Base-by-base conservation (phyloP, 2,888 invertebrate species). In the Ceramica pisi region DNA sequence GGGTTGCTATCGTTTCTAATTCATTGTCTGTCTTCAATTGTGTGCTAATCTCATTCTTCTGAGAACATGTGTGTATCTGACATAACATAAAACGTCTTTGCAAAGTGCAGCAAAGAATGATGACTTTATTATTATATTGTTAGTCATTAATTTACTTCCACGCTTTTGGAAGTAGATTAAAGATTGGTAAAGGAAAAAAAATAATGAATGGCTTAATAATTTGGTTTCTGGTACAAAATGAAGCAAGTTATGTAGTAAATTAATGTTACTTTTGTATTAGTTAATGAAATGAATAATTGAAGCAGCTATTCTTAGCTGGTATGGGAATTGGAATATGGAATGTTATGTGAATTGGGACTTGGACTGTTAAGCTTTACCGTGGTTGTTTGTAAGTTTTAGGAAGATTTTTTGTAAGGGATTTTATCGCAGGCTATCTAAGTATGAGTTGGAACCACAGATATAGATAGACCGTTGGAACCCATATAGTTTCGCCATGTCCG, bases 1-100 rank as follows among this genome's bases (percentile, higher is more conserved):
- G 75, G 84, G 86, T 72, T 84, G 79, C 73, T 60, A 75, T 80
- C 84, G 84, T 84, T 84, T 84, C 84, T 85, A 84, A 85, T 78
- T 81, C 86, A 84, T 84, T 84, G 84, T 81, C 67, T 85, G 26
- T 6, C 51, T 57, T 48, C 83, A 81, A 78, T 84, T 84, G 84
- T 84, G 79, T 77, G 76, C 19, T 85, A 79, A 78, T 82, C 38
- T 31, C 48, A 38, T 35, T 68, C 35, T 76, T 79, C 84, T 81
- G 77, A 79, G 84, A 84, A 85, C 56, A 55, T 14, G 26, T 66
- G 55, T 68, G 59, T 62, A 55, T 70, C 77, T 81, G 81, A 81
- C 79, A 85, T 84, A 76, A 85, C 71, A 64, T 78, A 74, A 85
- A 57, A 60, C 41, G 59, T 61, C 69, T 68, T 44, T 44, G 59